These are phyloP conservation scores for Drosophila jambulina DNA, from an alignment of 1,140 invertebrate species.

Conservation along the genomic window DNA sequence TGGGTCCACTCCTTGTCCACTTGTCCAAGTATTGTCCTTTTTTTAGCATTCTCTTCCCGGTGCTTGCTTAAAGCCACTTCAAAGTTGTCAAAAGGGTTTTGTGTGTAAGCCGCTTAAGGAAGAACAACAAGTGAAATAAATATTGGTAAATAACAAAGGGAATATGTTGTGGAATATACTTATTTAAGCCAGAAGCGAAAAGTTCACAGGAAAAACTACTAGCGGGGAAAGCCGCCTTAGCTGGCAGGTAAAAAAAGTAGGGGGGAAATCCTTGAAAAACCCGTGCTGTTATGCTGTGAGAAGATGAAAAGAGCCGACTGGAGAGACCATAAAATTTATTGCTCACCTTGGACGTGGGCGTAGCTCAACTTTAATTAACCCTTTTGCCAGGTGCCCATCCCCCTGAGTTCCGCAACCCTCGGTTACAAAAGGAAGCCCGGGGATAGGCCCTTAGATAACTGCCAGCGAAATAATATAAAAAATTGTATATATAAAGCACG, in stretches of 20 bases:
- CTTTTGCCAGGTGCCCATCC: constrained; percentile 32
- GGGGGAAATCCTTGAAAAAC: background rate
- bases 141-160: constrained; percentile 35
- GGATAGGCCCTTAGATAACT: constrained; percentile 47
- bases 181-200: constrained; percentile 1
- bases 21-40: constrained; percentile 26
- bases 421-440: constrained; percentile 40
- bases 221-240: constrained; percentile 1
- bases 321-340: constrained; percentile 57
- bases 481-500: constrained; percentile 15
- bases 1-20: constrained; percentile 9
- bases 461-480: constrained; percentile 24
- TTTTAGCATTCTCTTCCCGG: background rate
- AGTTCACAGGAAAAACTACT: constrained; percentile 27
- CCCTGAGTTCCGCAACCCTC: background rate
- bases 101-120: constrained; percentile 36
- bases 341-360: constrained; percentile 50
- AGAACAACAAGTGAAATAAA: constrained; percentile 50
- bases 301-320: constrained; percentile 4
- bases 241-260: background rate
- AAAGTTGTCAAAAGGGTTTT: constrained; percentile 38
- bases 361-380: constrained; percentile 58
- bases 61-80: constrained; percentile 16
- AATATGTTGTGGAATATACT: constrained; percentile 42
- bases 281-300: background rate